phyloP scores from a whole-genome alignment of 2,113 vertebrate species.

The Bujurquina vittata region DNA sequence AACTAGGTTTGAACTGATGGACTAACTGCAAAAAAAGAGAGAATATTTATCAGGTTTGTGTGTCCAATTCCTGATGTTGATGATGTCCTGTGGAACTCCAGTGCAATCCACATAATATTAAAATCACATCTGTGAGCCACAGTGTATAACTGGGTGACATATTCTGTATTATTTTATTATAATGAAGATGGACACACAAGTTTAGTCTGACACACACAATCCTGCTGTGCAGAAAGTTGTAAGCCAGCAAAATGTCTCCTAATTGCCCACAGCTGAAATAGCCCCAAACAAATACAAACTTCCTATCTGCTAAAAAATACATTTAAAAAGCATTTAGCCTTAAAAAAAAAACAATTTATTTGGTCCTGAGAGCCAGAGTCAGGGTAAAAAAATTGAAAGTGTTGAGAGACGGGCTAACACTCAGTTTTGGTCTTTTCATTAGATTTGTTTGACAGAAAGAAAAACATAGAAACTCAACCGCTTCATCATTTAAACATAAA shows the following conservation, averaged over 20 bases:
- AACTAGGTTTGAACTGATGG: slow-evolving; percentile 29
- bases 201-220: not conserved
- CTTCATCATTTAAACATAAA: slow-evolving; percentile 13
- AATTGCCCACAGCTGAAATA: not conserved
- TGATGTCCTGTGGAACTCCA: not conserved
- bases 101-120: not conserved
- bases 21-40: not conserved
- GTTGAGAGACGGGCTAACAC: not conserved
- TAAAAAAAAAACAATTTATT: too few species aligned
- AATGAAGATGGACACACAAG: not conserved
- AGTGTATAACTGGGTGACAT: not conserved
- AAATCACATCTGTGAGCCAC: not conserved
- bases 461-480: not conserved
- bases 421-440: not conserved
- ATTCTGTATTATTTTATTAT: not conserved
- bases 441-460: slow-evolving; percentile 7
- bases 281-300: not conserved
- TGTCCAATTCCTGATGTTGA: not conserved
- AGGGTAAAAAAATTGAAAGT: not conserved
- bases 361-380: not conserved
- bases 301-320: not conserved
- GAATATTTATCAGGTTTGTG: not conserved
- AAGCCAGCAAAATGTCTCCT: not conserved
- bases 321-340: not conserved
- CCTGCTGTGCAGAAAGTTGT: not conserved